Evolutionary conservation across 2,797 vertebrate genomes (phyloP).

Genomic region (Dermochelys coriacea): DNA sequence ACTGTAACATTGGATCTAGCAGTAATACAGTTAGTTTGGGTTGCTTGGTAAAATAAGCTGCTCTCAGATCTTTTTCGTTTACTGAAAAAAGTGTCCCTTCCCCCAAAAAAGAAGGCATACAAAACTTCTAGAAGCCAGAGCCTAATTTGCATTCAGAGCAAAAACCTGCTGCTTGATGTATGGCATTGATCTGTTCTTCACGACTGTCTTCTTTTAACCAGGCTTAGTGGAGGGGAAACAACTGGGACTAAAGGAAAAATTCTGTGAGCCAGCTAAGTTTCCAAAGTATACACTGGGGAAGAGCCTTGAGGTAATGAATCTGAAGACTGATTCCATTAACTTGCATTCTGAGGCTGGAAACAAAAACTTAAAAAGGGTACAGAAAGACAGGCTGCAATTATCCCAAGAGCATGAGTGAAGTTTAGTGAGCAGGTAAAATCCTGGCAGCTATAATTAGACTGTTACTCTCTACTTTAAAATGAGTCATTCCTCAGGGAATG

Average conservation of each 20-base stretch:
- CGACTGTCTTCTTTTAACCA: not conserved
- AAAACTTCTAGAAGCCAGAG: fast-evolving
- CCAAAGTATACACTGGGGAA: not conserved
- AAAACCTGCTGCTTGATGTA: not conserved
- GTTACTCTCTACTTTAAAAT: conserved; percentile 48
- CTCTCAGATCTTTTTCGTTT: not conserved
- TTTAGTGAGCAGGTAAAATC: conserved; percentile 50
- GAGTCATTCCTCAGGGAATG: conserved; percentile 52
- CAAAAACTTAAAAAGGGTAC: conserved; percentile 10
- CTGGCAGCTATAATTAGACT: conserved; percentile 49
- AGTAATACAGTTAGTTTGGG: not conserved
- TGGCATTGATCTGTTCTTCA: not conserved
- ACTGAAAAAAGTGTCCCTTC: not conserved
- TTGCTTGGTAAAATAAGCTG: not conserved
- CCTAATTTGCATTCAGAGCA: not conserved
- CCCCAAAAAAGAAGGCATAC: not conserved
- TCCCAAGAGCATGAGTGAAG: conserved; percentile 25
- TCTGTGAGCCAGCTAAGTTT: not conserved
- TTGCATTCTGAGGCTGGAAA: conserved; percentile 34
- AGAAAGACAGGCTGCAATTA: conserved; percentile 48
- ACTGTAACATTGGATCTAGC: not conserved
- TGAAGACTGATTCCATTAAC: not conserved
- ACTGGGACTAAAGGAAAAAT: not conserved
- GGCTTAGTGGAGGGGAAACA: not conserved
- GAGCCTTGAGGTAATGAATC: conserved; percentile 6